Evolutionary conservation across 2,888 invertebrate genomes (phyloP), one percentile per base, ranked within the genome.

Genomic region (Slavum lentiscoides): DNA sequence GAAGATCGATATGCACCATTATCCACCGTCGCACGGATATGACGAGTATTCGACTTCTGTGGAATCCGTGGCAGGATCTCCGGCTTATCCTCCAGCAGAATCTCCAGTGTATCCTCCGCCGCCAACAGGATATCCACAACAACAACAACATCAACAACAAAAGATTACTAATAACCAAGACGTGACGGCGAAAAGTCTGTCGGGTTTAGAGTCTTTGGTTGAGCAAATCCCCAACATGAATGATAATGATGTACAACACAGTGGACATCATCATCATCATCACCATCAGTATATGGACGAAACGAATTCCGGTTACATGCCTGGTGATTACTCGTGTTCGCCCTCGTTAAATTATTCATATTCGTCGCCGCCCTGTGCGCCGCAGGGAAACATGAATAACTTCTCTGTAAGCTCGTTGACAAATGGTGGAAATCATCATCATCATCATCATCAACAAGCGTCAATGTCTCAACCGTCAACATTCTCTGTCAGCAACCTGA

Each of bases 161-260:
- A 83, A 84, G 82, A 84, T 82, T 55, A 80, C 72, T 43, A 84
- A 82, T 80, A 83, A 83, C 62, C 92, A 92, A 85, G 94, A 94
- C 87, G 92, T 94, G 58, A 91, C 94, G n/a, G 92, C 93, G 49
- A 94, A 94, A 86, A 94, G 93, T 84, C 88, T 94, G 70, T 94
- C 94, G 23, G 95, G 95, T 30, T 89, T 95, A 69, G 95, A 95
- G 87, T 95, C 94, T 64, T 89, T 95, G 70, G 95, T 95, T 83
- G 95, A 95, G 88, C 95, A 95, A 89, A 95, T 95, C 87, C 95
- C 95, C 74, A 93, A 93, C 85, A 93, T 94, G 80, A 80, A 80
- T 1, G 80, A 80, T n/a, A 80, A 72, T n/a, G 80, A 80, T 23
- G 80, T 80, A 6, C 80, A 80, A 43, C 80, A 80, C 58, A 19